A percentile compares a stretch with the other conserved stretches of the same genome.
Conservation (phyloP, 2,797 vertebrate species). For the Podarcis lilfordi region DNA sequence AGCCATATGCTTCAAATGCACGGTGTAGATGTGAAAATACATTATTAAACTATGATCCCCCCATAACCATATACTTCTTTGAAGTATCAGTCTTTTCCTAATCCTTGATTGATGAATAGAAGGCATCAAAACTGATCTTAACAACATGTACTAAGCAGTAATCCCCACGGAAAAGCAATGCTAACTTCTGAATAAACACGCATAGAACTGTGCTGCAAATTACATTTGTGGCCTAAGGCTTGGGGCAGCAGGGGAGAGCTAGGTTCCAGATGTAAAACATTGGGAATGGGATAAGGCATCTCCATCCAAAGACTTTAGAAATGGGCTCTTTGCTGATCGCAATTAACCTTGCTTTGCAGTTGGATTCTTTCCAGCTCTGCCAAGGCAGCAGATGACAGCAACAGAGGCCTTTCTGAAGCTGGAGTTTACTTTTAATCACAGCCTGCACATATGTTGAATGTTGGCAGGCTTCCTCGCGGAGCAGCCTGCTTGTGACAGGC, state of each 20-base stretch:
- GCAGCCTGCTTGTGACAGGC: not conserved
- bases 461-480: not conserved
- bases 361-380: not conserved
- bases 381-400: not conserved
- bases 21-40: no score
- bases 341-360: not conserved
- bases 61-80: no score
- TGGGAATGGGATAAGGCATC: not conserved
- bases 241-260: not conserved
- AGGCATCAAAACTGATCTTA: not conserved
- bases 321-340: not conserved
- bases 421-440: not conserved
- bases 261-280: not conserved
- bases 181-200: not conserved
- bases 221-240: not conserved
- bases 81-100: not conserved
- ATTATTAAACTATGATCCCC: not conserved
- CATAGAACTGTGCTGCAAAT: not conserved
- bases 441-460: slow-evolving; percentile 2
- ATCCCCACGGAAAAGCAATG: not conserved
- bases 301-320: not conserved
- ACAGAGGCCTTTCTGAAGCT: not conserved
- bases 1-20: no score
- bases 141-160: not conserved
- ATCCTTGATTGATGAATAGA: not conserved